Evolutionary conservation across 2,888 invertebrate species (phyloP).

Genomic region (Prosapia bicincta): DNA sequence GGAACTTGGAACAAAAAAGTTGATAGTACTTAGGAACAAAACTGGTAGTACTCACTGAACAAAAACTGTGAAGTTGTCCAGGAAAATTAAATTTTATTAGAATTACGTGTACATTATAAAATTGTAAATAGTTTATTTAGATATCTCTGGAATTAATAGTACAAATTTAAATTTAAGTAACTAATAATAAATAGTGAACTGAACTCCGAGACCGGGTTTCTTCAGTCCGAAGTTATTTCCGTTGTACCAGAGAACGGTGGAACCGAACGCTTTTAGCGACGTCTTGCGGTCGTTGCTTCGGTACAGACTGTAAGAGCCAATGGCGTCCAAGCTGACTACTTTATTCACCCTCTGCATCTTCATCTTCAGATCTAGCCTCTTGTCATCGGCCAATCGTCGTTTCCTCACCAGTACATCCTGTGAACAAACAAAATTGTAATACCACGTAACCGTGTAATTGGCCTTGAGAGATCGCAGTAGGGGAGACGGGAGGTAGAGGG

Average conservation of each 20-base stretch:
- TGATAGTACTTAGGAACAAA: no score
- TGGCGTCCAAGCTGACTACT: conserved; percentile 20
- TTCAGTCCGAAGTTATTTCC: conserved; percentile 20
- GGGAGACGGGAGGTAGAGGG: no score
- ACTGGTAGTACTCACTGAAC: no score
- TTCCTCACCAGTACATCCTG: conserved; percentile 3
- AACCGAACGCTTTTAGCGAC: conserved; percentile 15
- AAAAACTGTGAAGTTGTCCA: neutral
- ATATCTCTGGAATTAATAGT: no score
- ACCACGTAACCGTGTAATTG: no score
- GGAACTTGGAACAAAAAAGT: no score
- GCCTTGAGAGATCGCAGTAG: no score
- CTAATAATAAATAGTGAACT: conserved; percentile 23
- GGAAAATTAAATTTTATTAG: neutral
- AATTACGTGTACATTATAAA: neutral
- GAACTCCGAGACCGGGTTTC: conserved; percentile 19
- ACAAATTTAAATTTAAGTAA: no score
- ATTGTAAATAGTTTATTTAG: neutral
- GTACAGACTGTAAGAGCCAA: conserved; percentile 21
- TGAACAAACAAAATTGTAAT: no score
- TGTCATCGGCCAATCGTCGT: conserved; percentile 21
- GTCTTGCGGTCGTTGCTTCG: conserved; percentile 17
- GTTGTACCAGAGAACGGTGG: conserved; percentile 23
- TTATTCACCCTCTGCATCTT: conserved; percentile 22
- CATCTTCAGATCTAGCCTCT: conserved; percentile 17